Base-by-base conservation (phyloP, 2,113 vertebrate genomes). In the Tenrec ecaudatus region DNA sequence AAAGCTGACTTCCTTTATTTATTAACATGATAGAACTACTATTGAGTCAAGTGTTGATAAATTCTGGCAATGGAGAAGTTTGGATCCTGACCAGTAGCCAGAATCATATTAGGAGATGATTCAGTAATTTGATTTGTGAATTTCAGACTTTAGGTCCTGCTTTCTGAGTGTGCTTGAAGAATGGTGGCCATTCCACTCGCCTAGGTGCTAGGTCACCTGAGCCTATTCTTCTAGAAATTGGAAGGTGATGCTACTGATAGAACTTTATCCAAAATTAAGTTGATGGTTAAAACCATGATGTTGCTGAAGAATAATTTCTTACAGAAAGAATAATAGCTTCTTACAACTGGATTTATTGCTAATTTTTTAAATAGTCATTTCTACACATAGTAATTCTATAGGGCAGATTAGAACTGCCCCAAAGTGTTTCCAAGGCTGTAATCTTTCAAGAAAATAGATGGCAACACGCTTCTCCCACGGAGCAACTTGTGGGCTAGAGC, bases 41-140 rank as follows among this genome's bases (percentile, higher is more conserved):
- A 5, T 85, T 85, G 36, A 62, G 23, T 91, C 77, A 86, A 71
- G 79, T n/a, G 23, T 47, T 62, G 33, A 25, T 69, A 82, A 79
- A 89, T 92, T 78, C 80, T 60, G n/a, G 25, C 25, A 58, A 84
- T n/a, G 5, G 16, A 96, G 33, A 57, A 22, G n/a, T 90, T 71
- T 33, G 85, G 5, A 80, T 85, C 71, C 47, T 89, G 79, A 82
- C 15, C 47, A 90, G 14, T 20, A 94, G 64, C 29, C 64, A 91
- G 29, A 89, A 38, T 87, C 71, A 75, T 38, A 89, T 71, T 31
- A 76, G 40, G 15, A 89, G 66, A 58, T 66, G 53, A 88, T 57
- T 71, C n/a, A 64, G 12, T 91, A 92, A 94, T 93, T 96, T 83
- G 36, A 86, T 40, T 68, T 73, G 5, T 71, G 53, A 95, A 79